Conservation (phyloP, 2,113 vertebrate genomes). For the Phainopepla nitens region DNA sequence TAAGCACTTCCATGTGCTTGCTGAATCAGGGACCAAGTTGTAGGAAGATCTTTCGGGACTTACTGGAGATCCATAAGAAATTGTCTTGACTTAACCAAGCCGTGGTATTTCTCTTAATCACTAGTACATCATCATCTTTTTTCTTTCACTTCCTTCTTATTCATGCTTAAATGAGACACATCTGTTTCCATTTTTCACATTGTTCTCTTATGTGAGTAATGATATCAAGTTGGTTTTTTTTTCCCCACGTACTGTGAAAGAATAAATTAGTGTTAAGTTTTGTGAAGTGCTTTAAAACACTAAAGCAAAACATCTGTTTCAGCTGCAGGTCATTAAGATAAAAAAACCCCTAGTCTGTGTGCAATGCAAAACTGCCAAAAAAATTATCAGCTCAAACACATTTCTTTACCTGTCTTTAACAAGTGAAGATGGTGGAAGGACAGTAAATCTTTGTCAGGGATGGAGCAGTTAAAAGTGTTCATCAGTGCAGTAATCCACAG, state of each 20-base stretch:
- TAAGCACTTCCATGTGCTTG: conserved; percentile 3
- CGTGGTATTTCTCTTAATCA: conserved; percentile 26
- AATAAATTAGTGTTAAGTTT: conserved; percentile 50
- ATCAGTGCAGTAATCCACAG: not conserved
- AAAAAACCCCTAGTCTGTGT: not conserved
- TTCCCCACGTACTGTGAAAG: conserved; percentile 2
- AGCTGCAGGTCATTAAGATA: conserved; percentile 48
- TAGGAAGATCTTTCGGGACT: not conserved
- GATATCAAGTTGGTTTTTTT: conserved; percentile 6
- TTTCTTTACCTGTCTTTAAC: conserved; percentile 28
- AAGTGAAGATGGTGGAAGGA: not conserved
- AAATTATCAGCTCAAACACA: not conserved
- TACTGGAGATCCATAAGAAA: conserved; percentile 29
- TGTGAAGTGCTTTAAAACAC: conserved; percentile 48
- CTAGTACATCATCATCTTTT: conserved; percentile 19
- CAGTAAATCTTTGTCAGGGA: not conserved
- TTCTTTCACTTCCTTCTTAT: conserved; percentile 57
- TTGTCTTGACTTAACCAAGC: conserved; percentile 36
- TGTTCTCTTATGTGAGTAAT: conserved; percentile 48
- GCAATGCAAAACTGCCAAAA: conserved; percentile 13
- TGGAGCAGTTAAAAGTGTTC: not conserved
- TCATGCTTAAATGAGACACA: conserved; percentile 54
- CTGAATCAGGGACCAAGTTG: not conserved
- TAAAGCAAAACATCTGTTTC: conserved; percentile 55
- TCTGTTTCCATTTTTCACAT: conserved; percentile 67